Base-by-base conservation (phyloP, 2,888 invertebrate genomes). In the Lamproptera curius region DNA sequence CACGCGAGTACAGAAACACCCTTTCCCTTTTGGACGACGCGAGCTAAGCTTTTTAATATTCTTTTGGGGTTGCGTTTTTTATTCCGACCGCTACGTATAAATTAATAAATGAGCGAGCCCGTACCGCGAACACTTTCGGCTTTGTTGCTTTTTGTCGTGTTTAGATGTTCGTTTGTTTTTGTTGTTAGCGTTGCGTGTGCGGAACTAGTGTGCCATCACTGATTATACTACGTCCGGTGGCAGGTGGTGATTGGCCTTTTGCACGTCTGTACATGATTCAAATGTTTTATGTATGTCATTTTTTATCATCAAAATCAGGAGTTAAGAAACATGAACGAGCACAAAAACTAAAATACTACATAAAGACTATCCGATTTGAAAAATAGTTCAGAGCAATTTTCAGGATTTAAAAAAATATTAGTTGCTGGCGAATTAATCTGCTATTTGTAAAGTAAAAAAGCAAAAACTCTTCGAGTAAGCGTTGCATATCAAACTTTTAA, bases 61-160 rank as follows among this genome's bases (percentile, higher is more conserved):
- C 72, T 72, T 75, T 77, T 76, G 73, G 77, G 86, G 86, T 86
- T 78, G 76, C 67, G 71, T 82, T 86, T 85, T 47, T 86, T 83
- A 11, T 31, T 31, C 31, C 11, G 13, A 80, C 74, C 66, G 68
- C 76, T 70, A 76, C 82, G 77, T 86, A 87, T 87, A 87, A 87
- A 87, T 87, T 87, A 87, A 87, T 86, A 87, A 86, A 81, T 74
- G 85, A 84, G 85, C 76, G 85, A 80, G 85, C 79, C 80, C 80
- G 78, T 87, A 86, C 67, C 69, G 61, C 73, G 80, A 83, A 86
- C 86, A 87, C 87, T 87, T 87, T 87, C 85, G 79, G 70, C 85
- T 82, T 84, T 85, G 80, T 81, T 77, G 65, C 73, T 76, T 78
- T 81, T 82, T 78, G 71, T 68, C 61, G 60, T 61, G 63, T 69